Evolutionary conservation across 2,888 invertebrate genomes (phyloP).

Genomic region (Drosophila prolongata): DNA sequence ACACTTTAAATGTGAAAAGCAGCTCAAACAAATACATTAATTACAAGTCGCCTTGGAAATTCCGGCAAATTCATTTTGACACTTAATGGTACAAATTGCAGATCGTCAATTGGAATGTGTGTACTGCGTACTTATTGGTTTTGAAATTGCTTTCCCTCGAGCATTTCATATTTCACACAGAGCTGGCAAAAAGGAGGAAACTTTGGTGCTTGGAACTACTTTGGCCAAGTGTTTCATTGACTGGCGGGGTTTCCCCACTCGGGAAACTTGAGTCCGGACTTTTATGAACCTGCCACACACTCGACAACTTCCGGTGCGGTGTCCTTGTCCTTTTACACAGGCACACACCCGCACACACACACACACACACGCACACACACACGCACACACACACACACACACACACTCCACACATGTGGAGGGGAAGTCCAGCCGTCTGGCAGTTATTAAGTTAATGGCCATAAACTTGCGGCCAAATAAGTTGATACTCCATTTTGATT

Average conservation of each 20-base stretch:
- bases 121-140: slow-evolving; percentile 1
- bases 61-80: not conserved
- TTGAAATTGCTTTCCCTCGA: not conserved
- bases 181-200: not conserved
- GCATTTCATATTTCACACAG: not conserved
- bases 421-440: slow-evolving; percentile 26
- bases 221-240: slow-evolving; percentile 10
- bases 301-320: slow-evolving; percentile 8
- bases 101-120: not conserved
- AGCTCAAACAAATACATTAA: not conserved
- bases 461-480: slow-evolving; percentile 63
- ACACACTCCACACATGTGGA: not conserved
- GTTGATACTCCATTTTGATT: slow-evolving; percentile 36
- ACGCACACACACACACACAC: not conserved
- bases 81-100: not conserved
- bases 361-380: not conserved
- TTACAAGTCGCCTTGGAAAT: not conserved
- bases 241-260: not conserved
- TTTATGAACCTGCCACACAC: slow-evolving; percentile 9
- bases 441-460: slow-evolving; percentile 69
- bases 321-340: slow-evolving; percentile 3
- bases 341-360: not conserved
- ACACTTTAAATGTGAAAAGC: too few species aligned
- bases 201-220: slow-evolving; percentile 4
- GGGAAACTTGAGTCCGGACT: slow-evolving; percentile 2